phyloP scores from a whole-genome alignment of 2,113 vertebrate genomes.

The Anoura caudifer region DNA sequence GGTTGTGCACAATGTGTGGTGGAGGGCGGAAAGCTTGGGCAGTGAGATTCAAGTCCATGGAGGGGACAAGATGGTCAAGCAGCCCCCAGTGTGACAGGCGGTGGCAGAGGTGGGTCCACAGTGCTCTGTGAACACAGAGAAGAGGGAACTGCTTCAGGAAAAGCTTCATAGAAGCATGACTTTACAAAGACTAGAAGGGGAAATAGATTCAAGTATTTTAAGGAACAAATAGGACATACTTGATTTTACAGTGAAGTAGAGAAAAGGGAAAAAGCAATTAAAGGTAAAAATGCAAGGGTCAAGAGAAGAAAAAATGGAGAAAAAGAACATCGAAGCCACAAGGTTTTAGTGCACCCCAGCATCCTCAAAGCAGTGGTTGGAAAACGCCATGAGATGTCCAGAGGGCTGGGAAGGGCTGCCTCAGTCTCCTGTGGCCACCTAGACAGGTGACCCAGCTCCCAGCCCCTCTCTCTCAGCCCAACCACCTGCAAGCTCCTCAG shows the following conservation, averaged over 20 bases:
- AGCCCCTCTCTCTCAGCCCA: background rate
- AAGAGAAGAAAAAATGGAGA: background rate
- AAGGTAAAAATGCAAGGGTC: background rate
- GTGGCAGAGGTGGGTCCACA: fast-evolving
- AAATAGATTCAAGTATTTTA: background rate
- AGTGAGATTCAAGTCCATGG: fast-evolving
- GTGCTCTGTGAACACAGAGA: background rate
- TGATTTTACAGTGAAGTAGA: background rate
- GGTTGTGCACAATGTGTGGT: background rate
- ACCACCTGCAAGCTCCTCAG: background rate
- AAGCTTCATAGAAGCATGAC: background rate
- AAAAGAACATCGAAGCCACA: fast-evolving
- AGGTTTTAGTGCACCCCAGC: background rate
- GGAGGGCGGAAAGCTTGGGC: background rate
- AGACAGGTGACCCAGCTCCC: background rate
- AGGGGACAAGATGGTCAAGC: background rate
- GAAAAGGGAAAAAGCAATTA: background rate
- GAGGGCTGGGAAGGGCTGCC: background rate
- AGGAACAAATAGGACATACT: background rate
- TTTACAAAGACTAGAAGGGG: background rate
- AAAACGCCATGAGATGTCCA: fast-evolving
- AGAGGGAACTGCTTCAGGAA: background rate
- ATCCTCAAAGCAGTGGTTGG: background rate
- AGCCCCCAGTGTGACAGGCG: fast-evolving
- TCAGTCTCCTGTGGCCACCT: background rate